Conservation (phyloP, 2,888 invertebrate genomes). For the Chalcis sispes region DNA sequence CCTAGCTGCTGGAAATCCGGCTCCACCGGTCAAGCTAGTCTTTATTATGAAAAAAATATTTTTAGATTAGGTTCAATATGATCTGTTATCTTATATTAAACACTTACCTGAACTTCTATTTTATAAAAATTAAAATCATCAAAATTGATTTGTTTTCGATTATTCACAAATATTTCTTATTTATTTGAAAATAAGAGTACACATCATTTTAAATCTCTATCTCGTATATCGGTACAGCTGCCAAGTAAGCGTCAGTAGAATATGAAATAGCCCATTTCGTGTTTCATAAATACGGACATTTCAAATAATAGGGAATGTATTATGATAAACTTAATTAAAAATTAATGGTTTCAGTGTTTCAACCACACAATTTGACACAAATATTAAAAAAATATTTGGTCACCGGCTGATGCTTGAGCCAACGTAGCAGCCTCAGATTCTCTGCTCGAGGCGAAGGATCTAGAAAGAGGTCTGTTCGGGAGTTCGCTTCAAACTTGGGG, state of each 20-base stretch:
- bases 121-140: not conserved
- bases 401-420: too few species aligned
- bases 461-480: too few species aligned
- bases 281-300: slow-evolving; percentile 20
- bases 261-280: not conserved
- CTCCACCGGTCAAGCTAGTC: too few species aligned
- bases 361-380: too few species aligned
- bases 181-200: not conserved
- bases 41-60: not conserved
- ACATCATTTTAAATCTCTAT: not conserved
- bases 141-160: not conserved
- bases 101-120: slow-evolving; percentile 7
- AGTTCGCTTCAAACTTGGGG: too few species aligned
- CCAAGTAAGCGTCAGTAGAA: not conserved
- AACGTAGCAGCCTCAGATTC: too few species aligned
- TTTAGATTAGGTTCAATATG: not conserved
- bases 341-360: too few species aligned
- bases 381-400: too few species aligned
- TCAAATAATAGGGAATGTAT: not conserved
- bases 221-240: not conserved
- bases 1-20: too few species aligned
- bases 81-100: not conserved
- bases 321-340: slow-evolving; percentile 4
- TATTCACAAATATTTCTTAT: not conserved
- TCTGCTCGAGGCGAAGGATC: too few species aligned